Evolutionary conservation across 1,140 invertebrate genomes (phyloP).

Genomic region (Drosophila rhopaloa): DNA sequence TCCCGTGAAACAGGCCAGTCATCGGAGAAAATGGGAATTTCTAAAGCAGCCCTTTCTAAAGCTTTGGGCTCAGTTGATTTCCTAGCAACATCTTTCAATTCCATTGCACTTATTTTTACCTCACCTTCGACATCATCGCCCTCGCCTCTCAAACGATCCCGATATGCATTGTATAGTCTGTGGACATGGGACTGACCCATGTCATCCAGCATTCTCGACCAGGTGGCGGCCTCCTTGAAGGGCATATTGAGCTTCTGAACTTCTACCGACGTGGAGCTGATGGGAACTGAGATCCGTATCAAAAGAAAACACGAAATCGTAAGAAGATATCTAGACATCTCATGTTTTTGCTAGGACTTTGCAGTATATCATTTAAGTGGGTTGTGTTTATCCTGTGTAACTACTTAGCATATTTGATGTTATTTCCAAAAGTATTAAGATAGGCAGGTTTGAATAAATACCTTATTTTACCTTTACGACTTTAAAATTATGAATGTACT

Average conservation of each 20-base stretch:
- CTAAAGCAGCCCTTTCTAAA: too few relatives aligned
- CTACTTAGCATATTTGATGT: slow-evolving; percentile 3
- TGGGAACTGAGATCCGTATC: background rate
- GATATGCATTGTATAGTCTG: slow-evolving; percentile 51
- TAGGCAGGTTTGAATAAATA: too few relatives aligned
- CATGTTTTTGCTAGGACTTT: background rate
- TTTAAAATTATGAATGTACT: too few relatives aligned
- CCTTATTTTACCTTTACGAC: too few relatives aligned
- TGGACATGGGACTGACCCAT: slow-evolving; percentile 20
- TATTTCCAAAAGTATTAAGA: background rate
- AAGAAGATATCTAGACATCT: slow-evolving; percentile 17
- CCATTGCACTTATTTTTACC: background rate
- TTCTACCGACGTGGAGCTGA: background rate
- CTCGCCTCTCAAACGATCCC: slow-evolving; percentile 12
- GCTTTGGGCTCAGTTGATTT: too few relatives aligned
- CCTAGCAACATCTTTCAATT: background rate
- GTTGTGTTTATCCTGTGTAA: background rate
- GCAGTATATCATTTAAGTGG: background rate
- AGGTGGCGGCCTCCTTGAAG: background rate
- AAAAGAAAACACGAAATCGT: slow-evolving; percentile 14
- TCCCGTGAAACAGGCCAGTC: too few relatives aligned
- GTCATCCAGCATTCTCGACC: background rate
- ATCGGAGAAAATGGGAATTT: too few relatives aligned
- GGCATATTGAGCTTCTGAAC: slow-evolving; percentile 5
- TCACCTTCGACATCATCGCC: background rate